Conservation (phyloP, 2,888 invertebrate genomes). For the Laothoe populi region DNA sequence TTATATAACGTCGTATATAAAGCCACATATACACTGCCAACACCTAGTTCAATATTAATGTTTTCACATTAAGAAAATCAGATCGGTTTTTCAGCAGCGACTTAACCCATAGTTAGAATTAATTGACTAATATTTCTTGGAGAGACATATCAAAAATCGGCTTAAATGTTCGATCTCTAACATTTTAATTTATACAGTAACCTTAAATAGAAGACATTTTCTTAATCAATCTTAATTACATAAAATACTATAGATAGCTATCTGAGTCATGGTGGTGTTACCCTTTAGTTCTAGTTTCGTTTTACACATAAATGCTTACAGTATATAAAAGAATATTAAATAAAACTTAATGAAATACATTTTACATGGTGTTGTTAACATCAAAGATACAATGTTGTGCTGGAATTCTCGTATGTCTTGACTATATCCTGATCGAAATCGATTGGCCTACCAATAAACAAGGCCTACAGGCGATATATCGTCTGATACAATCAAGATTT, state of each 20-base stretch:
- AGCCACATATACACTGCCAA: not conserved
- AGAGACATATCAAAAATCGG: not conserved
- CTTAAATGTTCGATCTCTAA: not conserved
- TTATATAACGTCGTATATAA: too few relatives aligned
- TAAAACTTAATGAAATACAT: not conserved
- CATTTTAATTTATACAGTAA: not conserved
- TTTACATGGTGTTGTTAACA: not conserved
- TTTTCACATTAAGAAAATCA: not conserved
- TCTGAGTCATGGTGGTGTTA: too few relatives aligned
- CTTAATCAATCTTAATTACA: not conserved
- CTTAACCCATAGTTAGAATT: not conserved
- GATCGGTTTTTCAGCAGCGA: not conserved
- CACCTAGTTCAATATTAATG: not conserved
- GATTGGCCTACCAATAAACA: conserved; percentile 7
- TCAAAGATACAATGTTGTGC: not conserved
- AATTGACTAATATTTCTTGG: conserved; percentile 2
- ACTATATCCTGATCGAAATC: conserved; percentile 2
- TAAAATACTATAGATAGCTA: too few relatives aligned
- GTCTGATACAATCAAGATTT: conserved; percentile 23
- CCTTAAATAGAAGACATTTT: not conserved
- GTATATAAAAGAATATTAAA: too few relatives aligned
- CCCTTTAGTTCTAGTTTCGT: too few relatives aligned
- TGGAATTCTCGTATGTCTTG: not conserved
- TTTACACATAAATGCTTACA: too few relatives aligned
- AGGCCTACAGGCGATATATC: conserved; percentile 15